Evolutionary conservation across 2,797 vertebrate genomes (phyloP).

Genomic region (Rhabdophis nuchalis): DNA sequence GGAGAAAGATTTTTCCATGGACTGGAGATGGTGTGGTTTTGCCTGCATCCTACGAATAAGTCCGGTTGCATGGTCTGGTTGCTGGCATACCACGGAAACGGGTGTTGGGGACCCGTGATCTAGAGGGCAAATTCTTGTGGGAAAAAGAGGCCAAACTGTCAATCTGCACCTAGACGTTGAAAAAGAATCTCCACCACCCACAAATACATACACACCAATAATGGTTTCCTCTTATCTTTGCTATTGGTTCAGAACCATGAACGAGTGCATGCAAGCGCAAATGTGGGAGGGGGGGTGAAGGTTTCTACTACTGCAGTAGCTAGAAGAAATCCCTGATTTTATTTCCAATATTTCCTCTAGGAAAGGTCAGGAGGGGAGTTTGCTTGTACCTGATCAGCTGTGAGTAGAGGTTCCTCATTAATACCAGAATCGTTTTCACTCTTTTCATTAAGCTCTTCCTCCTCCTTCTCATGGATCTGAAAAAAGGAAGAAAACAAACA

Average conservation of each 20-base stretch:
- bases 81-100: background rate
- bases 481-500: conserved; percentile 7
- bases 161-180: background rate
- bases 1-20: background rate
- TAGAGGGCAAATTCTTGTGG: background rate
- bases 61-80: background rate
- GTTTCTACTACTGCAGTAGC: background rate
- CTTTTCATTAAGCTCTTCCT: conserved; percentile 92
- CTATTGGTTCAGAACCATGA: too few species aligned
- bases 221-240: too few species aligned
- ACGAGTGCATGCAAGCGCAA: too few species aligned
- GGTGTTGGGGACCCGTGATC: background rate
- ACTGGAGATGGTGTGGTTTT: background rate
- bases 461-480: conserved; percentile 87
- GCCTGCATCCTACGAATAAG: background rate
- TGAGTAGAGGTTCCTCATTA: conserved; percentile 85
- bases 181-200: background rate
- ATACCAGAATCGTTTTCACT: conserved; percentile 85
- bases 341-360: background rate
- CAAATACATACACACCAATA: background rate
- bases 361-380: background rate
- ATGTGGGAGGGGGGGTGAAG: too few species aligned
- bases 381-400: conserved; percentile 85
- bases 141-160: background rate
- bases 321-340: background rate